phyloP scores from a whole-genome alignment of 2,888 invertebrate species.

The Scelioninae gen. 1 region DNA sequence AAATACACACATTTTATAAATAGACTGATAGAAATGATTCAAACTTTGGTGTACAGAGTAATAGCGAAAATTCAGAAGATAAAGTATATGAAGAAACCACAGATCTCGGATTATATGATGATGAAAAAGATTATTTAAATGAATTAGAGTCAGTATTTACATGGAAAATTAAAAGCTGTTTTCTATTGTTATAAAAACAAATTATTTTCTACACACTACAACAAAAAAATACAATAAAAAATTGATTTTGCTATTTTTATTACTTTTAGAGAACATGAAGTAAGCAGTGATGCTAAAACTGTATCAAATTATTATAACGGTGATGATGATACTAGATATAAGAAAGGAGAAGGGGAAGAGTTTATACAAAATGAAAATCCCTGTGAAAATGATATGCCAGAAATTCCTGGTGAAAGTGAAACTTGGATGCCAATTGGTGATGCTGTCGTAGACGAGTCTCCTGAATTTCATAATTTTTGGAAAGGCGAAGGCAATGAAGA shows the following conservation, averaged over 20 bases:
- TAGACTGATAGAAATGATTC: slow-evolving; percentile 44
- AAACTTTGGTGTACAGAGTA: slow-evolving; percentile 15
- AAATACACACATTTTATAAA: slow-evolving; percentile 28
- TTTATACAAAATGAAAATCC: too few species aligned
- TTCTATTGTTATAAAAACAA: background rate
- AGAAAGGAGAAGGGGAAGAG: slow-evolving; percentile 39
- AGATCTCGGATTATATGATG: slow-evolving; percentile 49
- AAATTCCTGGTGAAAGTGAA: too few species aligned
- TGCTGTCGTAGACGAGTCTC: slow-evolving; percentile 43
- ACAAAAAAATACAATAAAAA: background rate
- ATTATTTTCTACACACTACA: background rate
- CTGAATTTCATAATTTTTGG: slow-evolving; percentile 85
- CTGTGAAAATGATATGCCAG: too few species aligned
- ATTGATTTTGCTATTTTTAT: slow-evolving; percentile 15
- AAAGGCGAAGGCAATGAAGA: slow-evolving; percentile 86
- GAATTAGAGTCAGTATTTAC: slow-evolving; percentile 71
- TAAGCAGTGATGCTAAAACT: slow-evolving; percentile 39
- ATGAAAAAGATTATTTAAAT: slow-evolving; percentile 62
- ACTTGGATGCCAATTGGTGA: slow-evolving; percentile 60
- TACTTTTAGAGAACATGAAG: slow-evolving; percentile 63
- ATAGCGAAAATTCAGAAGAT: slow-evolving; percentile 36
- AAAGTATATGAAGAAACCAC: slow-evolving; percentile 37
- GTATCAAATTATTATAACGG: slow-evolving; percentile 44
- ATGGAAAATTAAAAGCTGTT: background rate
- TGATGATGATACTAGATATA: slow-evolving; percentile 42